Evolutionary conservation across 2,113 vertebrate species (phyloP).

Genomic region (Syrmaticus mikado): DNA sequence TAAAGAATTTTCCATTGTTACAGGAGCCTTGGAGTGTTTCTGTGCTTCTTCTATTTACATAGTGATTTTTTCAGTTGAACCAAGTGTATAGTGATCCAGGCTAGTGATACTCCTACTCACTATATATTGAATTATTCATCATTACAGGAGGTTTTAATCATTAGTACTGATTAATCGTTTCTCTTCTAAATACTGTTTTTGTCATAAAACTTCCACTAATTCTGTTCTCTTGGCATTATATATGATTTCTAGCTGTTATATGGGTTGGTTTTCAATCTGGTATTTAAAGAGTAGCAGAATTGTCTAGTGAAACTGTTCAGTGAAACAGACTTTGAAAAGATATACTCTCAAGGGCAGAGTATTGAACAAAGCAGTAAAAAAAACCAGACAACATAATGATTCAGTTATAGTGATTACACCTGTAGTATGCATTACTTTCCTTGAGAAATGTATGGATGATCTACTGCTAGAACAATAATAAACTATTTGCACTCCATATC

Average conservation of each 20-base stretch:
- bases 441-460: constrained; percentile 28
- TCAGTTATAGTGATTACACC: constrained; percentile 55
- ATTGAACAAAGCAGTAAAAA: constrained; percentile 53
- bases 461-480: constrained; percentile 49
- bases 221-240: constrained; percentile 38
- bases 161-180: constrained; percentile 42
- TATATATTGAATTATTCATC: constrained; percentile 64
- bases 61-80: constrained; percentile 55
- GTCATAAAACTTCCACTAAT: constrained; percentile 49
- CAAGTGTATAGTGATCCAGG: constrained; percentile 15
- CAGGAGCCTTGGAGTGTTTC: constrained; percentile 43
- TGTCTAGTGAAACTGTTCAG: constrained; percentile 49
- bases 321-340: constrained; percentile 56
- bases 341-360: constrained; percentile 59
- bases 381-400: constrained; percentile 45
- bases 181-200: constrained; percentile 14
- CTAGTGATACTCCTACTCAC: constrained; percentile 32
- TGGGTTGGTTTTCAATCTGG: constrained; percentile 36
- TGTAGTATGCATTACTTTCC: constrained; percentile 53
- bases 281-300: constrained; percentile 53
- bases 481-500: background rate
- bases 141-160: constrained; percentile 53
- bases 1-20: constrained; percentile 63
- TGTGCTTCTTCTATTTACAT: constrained; percentile 51
- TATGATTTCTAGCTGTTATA: constrained; percentile 58